A percentile compares a stretch with the other conserved stretches of the same genome.
Conservation (phyloP, 2,113 vertebrate genomes). For the Crotalus viridis region DNA sequence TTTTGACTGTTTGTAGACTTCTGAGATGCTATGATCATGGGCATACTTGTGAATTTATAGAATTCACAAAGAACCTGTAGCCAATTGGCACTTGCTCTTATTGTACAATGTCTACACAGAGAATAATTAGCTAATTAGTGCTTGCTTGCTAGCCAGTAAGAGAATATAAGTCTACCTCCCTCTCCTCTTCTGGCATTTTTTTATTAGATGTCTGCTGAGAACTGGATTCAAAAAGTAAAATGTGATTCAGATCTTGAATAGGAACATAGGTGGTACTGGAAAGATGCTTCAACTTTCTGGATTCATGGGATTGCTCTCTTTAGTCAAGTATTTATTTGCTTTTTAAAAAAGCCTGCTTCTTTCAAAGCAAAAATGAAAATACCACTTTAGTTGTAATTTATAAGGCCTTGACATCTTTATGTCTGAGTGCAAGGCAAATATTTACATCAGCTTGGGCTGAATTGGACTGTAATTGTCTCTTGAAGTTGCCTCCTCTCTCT, state of each 20-base stretch:
- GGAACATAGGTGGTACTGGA: neutral
- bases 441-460: neutral
- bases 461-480: neutral
- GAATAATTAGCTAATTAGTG: neutral
- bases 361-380: neutral
- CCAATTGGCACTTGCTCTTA: neutral
- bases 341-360: neutral
- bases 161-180: neutral
- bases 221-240: neutral
- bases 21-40: neutral
- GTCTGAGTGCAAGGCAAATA: neutral
- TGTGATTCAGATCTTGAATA: neutral
- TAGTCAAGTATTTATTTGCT: neutral
- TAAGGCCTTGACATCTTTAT: neutral
- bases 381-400: neutral
- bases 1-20: neutral
- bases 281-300: neutral
- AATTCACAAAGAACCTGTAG: neutral
- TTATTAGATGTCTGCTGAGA: neutral
- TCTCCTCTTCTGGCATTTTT: neutral
- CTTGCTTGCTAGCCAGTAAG: neutral
- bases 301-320: neutral
- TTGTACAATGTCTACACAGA: neutral
- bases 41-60: neutral
- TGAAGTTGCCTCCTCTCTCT: neutral